Evolutionary conservation across 2,888 invertebrate genomes (phyloP).

Genomic region (Loripinus fragilis): DNA sequence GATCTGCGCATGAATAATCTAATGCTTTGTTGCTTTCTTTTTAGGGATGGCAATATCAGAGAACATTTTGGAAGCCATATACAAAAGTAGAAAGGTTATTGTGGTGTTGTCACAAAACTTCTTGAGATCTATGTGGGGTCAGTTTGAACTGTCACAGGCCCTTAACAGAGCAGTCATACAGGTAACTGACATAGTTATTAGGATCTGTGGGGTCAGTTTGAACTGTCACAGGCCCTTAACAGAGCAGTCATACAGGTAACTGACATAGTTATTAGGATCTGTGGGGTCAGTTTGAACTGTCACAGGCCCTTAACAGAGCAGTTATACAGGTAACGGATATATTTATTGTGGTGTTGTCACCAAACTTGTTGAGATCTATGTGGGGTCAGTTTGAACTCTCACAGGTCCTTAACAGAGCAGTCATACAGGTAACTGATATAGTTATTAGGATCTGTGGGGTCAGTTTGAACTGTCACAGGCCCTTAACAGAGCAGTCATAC

Average conservation of each 20-base stretch:
- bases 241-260: no score
- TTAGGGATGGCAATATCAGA: conserved; percentile 67
- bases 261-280: no score
- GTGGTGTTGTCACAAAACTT: conserved; percentile 68
- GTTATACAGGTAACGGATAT: no score
- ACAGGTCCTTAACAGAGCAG: conserved; percentile 63
- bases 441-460: no score
- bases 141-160: conserved; percentile 69
- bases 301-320: no score
- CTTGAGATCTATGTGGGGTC: conserved; percentile 69
- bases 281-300: no score
- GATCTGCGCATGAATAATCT: no score
- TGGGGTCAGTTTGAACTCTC: conserved; percentile 72
- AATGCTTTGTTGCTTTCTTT: no score
- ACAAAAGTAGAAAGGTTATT: conserved; percentile 65
- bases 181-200: conserved; percentile 32
- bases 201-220: neutral
- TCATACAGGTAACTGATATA: conserved; percentile 61
- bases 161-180: conserved; percentile 60
- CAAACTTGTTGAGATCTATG: conserved; percentile 66
- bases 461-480: neutral
- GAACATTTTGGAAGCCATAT: conserved; percentile 68
- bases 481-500: no score
- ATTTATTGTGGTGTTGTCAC: conserved; percentile 67
- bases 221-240: no score